Evolutionary conservation across 2,113 vertebrate genomes (phyloP).

Genomic region (Siniperca chuatsi): DNA sequence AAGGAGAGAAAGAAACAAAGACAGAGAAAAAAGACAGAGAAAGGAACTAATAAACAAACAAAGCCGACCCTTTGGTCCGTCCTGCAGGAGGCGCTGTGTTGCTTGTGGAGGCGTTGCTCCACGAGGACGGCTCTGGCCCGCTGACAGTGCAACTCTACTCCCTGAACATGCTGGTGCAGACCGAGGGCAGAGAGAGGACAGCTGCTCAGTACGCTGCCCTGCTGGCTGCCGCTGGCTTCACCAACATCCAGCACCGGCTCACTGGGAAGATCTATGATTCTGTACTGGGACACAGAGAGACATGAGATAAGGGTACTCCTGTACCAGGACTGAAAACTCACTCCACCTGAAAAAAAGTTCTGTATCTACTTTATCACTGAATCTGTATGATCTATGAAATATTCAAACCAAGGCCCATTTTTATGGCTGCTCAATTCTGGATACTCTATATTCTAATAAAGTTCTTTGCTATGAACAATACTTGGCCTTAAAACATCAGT

Average conservation of each 20-base stretch:
- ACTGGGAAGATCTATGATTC: slow-evolving; percentile 88
- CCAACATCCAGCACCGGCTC: slow-evolving; percentile 66
- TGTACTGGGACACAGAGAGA: slow-evolving; percentile 85
- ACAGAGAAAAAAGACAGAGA: fast-evolving
- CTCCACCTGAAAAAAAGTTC: background rate
- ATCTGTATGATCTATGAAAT: background rate
- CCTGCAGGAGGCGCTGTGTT: slow-evolving; percentile 86
- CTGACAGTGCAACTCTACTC: slow-evolving; percentile 86
- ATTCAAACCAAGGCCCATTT: background rate
- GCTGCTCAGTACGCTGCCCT: slow-evolving; percentile 83
- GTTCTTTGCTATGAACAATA: background rate
- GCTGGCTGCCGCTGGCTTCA: slow-evolving; percentile 86
- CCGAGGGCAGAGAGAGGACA: slow-evolving; percentile 88
- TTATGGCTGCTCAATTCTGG: background rate
- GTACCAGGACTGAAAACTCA: background rate
- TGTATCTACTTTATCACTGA: background rate
- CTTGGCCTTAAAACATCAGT: background rate
- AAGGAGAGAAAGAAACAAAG: background rate
- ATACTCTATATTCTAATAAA: background rate
- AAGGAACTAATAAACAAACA: background rate
- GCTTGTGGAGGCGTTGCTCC: slow-evolving; percentile 87
- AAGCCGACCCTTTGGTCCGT: background rate
- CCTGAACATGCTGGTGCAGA: slow-evolving; percentile 93
- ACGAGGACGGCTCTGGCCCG: slow-evolving; percentile 86
- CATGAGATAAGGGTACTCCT: background rate